Conservation (phyloP, 53 echinoderm and acorn worm genomes). For the Crossaster papposus region DNA sequence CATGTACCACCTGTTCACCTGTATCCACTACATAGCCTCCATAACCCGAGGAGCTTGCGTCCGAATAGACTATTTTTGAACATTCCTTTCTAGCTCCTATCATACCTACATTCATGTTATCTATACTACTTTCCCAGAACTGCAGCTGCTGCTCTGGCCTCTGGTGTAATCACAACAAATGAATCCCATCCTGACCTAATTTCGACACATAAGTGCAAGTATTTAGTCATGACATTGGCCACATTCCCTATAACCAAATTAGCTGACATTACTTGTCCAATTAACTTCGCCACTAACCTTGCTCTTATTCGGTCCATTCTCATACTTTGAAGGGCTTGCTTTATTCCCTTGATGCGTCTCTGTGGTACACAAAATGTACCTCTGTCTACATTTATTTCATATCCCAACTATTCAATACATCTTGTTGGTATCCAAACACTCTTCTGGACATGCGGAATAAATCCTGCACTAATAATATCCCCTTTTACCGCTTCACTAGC, state of each 20-base stretch:
- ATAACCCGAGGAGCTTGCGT: constrained; percentile 18
- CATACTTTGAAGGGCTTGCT: constrained; percentile 8
- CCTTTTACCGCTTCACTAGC: no score
- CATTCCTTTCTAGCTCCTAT: no score
- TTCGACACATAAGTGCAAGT: constrained; percentile 8
- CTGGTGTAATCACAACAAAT: no score
- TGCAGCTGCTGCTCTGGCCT: no score
- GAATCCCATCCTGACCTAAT: no score
- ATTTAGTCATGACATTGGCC: constrained; percentile 34
- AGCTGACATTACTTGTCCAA: constrained; percentile 28
- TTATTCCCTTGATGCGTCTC: no score
- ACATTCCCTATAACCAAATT: constrained; percentile 28
- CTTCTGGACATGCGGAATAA: no score
- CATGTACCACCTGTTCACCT: background rate
- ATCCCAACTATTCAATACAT: background rate
- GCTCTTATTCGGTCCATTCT: background rate
- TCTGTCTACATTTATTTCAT: background rate
- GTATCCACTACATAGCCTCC: constrained; percentile 40
- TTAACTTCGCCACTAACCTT: constrained; percentile 2
- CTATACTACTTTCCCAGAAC: no score
- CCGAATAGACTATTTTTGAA: constrained; percentile 39
- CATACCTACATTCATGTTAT: no score
- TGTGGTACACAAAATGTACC: constrained; percentile 21
- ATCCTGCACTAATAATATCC: no score
- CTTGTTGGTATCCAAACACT: no score